Evolutionary conservation across 2,113 vertebrate species (phyloP).

Genomic region (Mustela nigripes): DNA sequence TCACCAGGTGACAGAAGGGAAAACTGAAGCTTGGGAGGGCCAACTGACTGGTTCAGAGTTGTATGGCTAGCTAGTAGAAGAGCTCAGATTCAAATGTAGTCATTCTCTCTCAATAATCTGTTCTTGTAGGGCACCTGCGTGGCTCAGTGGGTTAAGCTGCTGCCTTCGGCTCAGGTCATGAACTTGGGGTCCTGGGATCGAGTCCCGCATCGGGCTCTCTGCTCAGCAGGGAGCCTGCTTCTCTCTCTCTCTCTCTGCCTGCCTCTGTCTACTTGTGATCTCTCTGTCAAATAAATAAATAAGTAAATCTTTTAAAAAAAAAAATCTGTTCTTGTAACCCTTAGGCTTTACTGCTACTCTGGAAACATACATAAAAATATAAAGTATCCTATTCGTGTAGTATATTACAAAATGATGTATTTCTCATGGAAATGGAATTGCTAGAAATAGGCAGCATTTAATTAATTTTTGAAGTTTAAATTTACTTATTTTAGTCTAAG

Average conservation of each 20-base stretch:
- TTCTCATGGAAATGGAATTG: background rate
- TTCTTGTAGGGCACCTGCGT: background rate
- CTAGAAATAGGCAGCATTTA: background rate
- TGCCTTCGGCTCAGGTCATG: too few relatives aligned
- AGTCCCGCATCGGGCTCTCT: too few relatives aligned
- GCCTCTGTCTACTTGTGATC: too few relatives aligned
- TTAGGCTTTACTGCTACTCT: background rate
- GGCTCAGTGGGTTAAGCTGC: too few relatives aligned
- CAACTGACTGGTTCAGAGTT: background rate
- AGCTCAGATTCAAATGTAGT: background rate
- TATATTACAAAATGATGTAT: background rate
- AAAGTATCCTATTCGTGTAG: background rate
- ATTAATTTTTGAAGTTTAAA: background rate
- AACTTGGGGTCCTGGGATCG: too few relatives aligned
- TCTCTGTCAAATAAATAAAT: too few relatives aligned
- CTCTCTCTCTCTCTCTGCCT: too few relatives aligned
- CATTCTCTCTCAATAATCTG: background rate
- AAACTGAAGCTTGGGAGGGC: background rate
- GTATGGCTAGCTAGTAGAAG: background rate
- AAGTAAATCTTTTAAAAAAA: too few relatives aligned
- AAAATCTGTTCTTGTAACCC: background rate
- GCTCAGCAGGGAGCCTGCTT: too few relatives aligned
- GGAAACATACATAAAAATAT: background rate
- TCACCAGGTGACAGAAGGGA: background rate
- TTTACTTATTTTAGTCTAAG: conserved; percentile 42